Evolutionary conservation across 2,797 vertebrate species (phyloP).

Genomic region (Catostomus latipinnis): DNA sequence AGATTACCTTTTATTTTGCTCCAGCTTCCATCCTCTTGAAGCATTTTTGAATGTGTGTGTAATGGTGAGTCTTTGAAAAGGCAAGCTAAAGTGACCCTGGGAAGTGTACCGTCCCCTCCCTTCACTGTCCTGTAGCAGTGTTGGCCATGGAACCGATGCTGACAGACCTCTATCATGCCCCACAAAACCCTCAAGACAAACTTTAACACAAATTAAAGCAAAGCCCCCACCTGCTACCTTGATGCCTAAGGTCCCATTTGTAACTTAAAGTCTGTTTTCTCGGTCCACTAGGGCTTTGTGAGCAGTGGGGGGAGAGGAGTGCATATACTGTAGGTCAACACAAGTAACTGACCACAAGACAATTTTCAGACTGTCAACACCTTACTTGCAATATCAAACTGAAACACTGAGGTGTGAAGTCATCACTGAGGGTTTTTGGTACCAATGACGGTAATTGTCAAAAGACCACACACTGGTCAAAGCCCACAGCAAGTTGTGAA

Average conservation of each 20-base stretch:
- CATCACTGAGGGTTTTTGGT: slow-evolving; percentile 66
- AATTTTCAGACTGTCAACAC: slow-evolving; percentile 60
- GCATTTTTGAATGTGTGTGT: slow-evolving; percentile 71
- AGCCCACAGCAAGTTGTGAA: slow-evolving; percentile 72
- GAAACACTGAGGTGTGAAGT: slow-evolving; percentile 68
- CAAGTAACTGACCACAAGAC: slow-evolving; percentile 49
- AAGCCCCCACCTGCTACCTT: slow-evolving; percentile 30
- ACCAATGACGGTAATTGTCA: slow-evolving; percentile 66
- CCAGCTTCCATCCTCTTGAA: slow-evolving; percentile 22
- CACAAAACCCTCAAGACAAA: slow-evolving; percentile 41
- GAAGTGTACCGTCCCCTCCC: slow-evolving; percentile 68
- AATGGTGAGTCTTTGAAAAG: slow-evolving; percentile 82
- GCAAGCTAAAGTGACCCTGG: slow-evolving; percentile 64
- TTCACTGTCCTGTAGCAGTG: slow-evolving; percentile 65
- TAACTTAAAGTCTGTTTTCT: slow-evolving; percentile 68
- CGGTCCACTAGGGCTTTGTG: slow-evolving; percentile 38
- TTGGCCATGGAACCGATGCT: slow-evolving; percentile 56
- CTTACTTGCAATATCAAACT: slow-evolving; percentile 51
- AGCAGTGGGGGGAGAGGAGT: slow-evolving; percentile 11
- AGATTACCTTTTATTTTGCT: slow-evolving; percentile 72
- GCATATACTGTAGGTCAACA: slow-evolving; percentile 51
- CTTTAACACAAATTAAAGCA: slow-evolving; percentile 6
- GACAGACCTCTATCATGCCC: slow-evolving; percentile 68
- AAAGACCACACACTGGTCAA: slow-evolving; percentile 56
- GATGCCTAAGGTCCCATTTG: slow-evolving; percentile 71